phyloP scores from a whole-genome alignment of 2,113 vertebrate species.

The Burhinus oedicnemus region DNA sequence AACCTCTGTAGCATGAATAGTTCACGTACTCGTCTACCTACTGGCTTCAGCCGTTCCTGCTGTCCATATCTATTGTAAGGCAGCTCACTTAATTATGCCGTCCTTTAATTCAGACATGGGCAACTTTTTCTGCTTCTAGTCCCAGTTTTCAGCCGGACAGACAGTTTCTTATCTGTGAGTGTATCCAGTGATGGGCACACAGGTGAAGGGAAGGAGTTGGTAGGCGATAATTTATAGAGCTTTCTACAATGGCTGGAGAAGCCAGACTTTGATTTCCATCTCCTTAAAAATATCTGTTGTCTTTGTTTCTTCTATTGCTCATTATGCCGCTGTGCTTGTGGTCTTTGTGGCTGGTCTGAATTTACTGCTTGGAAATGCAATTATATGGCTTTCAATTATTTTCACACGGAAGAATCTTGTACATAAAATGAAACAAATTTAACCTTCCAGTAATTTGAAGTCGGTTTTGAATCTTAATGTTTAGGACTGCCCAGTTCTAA shows the following conservation, averaged over 20 bases:
- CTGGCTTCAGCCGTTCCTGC: neutral
- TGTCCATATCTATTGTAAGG: neutral
- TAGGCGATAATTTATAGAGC: neutral
- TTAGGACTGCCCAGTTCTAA: neutral
- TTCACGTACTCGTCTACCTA: neutral
- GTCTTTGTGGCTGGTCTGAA: neutral
- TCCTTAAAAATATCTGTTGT: neutral
- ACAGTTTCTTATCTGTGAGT: neutral
- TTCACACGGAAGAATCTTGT: neutral
- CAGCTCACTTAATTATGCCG: neutral
- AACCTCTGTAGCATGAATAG: neutral
- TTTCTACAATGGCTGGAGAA: neutral
- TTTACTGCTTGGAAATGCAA: neutral
- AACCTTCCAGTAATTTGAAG: neutral
- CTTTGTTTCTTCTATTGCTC: neutral
- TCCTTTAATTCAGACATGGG: neutral
- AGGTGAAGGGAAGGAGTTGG: neutral
- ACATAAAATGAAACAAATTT: neutral
- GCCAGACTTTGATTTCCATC: neutral
- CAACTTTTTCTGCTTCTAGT: neutral
- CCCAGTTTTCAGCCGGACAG: neutral
- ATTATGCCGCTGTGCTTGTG: neutral
- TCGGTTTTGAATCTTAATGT: neutral
- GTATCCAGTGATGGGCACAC: neutral
- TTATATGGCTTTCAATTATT: neutral